phyloP scores from a whole-genome alignment of 2,113 vertebrate genomes.

The Thryonomys swinderianus region DNA sequence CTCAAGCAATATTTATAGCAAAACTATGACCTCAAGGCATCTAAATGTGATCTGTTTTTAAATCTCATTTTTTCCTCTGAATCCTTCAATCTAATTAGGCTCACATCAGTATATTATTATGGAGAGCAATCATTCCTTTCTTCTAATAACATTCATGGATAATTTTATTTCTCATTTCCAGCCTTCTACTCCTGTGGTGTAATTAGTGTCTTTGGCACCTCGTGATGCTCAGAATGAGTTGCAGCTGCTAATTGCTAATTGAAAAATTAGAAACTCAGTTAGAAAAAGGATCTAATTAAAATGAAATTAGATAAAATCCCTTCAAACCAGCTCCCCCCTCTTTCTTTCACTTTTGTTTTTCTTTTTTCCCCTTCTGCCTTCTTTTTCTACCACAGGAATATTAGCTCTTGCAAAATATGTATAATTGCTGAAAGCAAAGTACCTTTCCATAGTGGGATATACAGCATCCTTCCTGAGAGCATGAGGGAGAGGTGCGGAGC shows the following conservation, averaged over 20 bases:
- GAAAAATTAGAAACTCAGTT: conserved; percentile 99
- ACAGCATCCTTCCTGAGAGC: conserved; percentile 69
- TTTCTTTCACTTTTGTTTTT: conserved; percentile 80
- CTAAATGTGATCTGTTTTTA: conserved; percentile 80
- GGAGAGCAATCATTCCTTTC: conserved; percentile 91
- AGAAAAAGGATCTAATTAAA: conserved; percentile 98
- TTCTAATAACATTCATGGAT: conserved; percentile 90
- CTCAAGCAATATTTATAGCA: conserved; percentile 75
- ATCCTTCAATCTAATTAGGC: conserved; percentile 91
- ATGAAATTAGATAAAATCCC: conserved; percentile 95
- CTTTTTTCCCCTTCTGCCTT: conserved; percentile 74
- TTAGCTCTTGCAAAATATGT: conserved; percentile 84
- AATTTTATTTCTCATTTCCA: conserved; percentile 91
- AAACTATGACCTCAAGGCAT: conserved; percentile 83
- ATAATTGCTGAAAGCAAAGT: conserved; percentile 83
- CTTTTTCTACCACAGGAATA: conserved; percentile 80
- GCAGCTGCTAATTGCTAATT: conserved; percentile 98
- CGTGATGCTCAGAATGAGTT: conserved; percentile 92
- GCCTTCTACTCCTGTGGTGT: conserved; percentile 89
- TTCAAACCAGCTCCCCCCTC: conserved; percentile 89
- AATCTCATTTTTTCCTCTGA: conserved; percentile 82
- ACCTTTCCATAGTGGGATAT: conserved; percentile 71
- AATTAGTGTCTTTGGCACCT: conserved; percentile 93
- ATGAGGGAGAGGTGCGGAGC: not conserved
- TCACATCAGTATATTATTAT: conserved; percentile 91